These are phyloP conservation scores for human (Homo sapiens) DNA, from an alignment of 2,113 vertebrate genomes.

Conservation along the genomic window DNA sequence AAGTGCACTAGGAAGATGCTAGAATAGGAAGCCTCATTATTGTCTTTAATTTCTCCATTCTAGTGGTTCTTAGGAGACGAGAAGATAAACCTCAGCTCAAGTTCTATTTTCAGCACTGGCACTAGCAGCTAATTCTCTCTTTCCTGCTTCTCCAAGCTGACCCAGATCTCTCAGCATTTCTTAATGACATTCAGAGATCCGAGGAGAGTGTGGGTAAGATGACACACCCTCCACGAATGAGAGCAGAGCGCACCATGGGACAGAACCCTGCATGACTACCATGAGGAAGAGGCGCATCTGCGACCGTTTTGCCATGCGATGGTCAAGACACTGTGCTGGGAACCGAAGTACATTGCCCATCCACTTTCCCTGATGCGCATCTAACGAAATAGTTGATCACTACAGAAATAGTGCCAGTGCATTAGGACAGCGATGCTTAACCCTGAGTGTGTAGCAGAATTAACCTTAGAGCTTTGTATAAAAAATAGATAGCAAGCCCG, in stretches of 20 bases:
- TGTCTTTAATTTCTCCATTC: neutral
- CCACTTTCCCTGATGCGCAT: neutral
- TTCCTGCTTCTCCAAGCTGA: neutral
- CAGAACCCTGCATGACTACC: neutral
- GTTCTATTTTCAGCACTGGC: neutral
- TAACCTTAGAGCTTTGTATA: neutral
- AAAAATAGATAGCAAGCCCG: neutral
- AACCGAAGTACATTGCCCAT: neutral
- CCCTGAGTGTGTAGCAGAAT: neutral
- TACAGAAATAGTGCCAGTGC: neutral
- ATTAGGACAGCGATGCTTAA: neutral
- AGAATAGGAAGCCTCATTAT: neutral
- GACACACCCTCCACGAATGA: neutral
- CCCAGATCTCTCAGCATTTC: neutral
- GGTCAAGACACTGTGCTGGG: neutral
- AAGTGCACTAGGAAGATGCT: neutral
- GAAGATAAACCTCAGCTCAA: neutral
- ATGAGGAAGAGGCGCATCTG: rapidly evolving
- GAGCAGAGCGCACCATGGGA: rapidly evolving
- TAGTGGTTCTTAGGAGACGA: neutral
- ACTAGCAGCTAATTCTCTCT: neutral
- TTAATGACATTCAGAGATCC: neutral
- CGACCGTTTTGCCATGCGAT: neutral
- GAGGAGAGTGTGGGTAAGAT: neutral
- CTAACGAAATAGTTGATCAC: neutral